Conservation (phyloP, 2,797 vertebrate genomes). For the Cercopithecus diana region DNA sequence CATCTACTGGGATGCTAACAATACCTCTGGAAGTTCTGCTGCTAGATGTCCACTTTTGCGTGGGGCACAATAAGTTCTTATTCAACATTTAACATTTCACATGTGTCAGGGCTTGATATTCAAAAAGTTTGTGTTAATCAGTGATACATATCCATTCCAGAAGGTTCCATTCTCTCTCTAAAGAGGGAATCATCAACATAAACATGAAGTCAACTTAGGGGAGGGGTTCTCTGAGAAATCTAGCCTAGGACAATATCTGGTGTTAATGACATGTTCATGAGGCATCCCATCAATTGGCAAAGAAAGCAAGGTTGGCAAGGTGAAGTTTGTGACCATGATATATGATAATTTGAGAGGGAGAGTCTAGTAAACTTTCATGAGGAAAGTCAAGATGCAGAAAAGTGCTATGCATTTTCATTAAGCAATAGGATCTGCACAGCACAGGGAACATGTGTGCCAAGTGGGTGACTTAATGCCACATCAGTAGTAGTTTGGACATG, state of each 20-base stretch:
- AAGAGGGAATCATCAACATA: background rate
- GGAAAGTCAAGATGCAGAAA: background rate
- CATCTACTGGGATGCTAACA: background rate
- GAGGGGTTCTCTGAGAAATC: background rate
- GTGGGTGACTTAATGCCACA: background rate
- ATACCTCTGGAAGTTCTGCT: background rate
- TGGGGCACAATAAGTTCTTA: background rate
- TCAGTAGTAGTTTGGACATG: background rate
- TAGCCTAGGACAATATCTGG: background rate
- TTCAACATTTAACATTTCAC: too few relatives aligned
- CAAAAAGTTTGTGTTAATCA: background rate
- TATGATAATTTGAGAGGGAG: rapidly evolving
- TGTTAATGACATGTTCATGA: background rate
- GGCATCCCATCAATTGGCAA: too few relatives aligned
- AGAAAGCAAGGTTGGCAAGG: background rate
- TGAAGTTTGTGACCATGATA: background rate
- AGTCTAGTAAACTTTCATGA: background rate
- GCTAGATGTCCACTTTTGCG: background rate
- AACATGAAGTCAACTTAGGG: background rate
- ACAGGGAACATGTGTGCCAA: background rate
- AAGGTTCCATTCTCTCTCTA: background rate
- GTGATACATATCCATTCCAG: too few relatives aligned
- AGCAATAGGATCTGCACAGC: background rate
- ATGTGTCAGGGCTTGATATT: background rate
- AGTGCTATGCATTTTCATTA: background rate